Evolutionary conservation across 2,888 invertebrate genomes (phyloP), one percentile per base, ranked within the genome.

Genomic region (Megamerina dolium): DNA sequence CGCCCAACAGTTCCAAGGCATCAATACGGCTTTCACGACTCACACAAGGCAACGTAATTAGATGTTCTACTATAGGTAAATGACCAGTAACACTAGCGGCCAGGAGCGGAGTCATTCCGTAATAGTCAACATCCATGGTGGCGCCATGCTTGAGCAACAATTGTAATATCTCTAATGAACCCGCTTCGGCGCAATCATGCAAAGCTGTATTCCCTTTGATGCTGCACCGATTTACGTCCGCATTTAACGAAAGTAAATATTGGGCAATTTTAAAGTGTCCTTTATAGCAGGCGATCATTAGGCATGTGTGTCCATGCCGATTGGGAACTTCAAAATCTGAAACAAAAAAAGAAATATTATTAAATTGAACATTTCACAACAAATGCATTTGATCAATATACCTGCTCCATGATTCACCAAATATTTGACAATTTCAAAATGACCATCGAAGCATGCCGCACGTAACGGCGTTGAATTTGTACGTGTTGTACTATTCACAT

Each of bases 251-350:
- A 9, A 96, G 77, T 42, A 96, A 77, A 74, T 87, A 95, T 63
- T 86, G 85, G 40, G 92, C 93, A 65, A 96, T 94, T 63, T 82
- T 80, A 54, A 84, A 82, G 74, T 96, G 94, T 41, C 93, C 91
- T 70, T 94, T 93, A 74, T 92, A 96, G 73, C 94, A 95, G 35
- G 95, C 91, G 49, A 97, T 97, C 96, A 97, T 97, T 23, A 97
- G 77, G 65, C 95, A 95, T 12, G 96, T 96, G 74, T 97, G 96
- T 1, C 91, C 92, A 68, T 92, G 91, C 50, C 91, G 80, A 70
- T 97, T 97, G 17, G 94, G 91, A 65, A 94, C 85, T 76, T 96
- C 95, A 67, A 96, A 87, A 73, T 96, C 93, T 79, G 79, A 3
- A 74, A 9, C 9, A 32, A 26, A 35, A 21, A 43, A 27, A 9